These are phyloP conservation scores for Hydrolagus affinis DNA, from an alignment of 2,113 vertebrate species.

Conservation along the genomic window DNA sequence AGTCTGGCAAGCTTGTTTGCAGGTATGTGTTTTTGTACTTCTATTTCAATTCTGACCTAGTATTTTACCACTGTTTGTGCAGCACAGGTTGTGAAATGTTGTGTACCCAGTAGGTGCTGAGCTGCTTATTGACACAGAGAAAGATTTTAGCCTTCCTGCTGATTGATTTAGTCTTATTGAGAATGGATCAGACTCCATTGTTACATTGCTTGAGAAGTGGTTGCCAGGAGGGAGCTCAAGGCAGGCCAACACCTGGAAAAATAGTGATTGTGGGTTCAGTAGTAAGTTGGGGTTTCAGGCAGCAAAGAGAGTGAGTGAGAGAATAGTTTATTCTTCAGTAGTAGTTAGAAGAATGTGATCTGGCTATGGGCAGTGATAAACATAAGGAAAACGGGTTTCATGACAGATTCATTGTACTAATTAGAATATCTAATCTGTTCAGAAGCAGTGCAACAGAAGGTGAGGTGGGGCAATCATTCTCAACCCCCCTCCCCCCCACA, in stretches of 20 bases:
- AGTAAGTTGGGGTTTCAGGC: not conserved
- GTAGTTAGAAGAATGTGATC: not conserved
- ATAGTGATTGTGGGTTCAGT: not conserved
- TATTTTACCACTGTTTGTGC: not conserved
- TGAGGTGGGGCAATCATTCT: too few species aligned
- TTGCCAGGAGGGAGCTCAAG: not conserved
- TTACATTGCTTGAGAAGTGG: not conserved
- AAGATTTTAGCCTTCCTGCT: not conserved
- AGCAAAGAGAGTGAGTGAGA: not conserved
- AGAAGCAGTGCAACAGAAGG: too few species aligned
- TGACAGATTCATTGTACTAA: too few species aligned
- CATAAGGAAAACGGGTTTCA: too few species aligned
- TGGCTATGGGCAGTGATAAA: too few species aligned
- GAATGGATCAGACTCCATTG: not conserved
- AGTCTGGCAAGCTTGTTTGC: not conserved
- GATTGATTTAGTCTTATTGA: not conserved
- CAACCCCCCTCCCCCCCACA: too few species aligned
- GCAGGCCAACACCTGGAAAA: not conserved
- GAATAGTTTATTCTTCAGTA: not conserved
- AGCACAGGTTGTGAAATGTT: not conserved
- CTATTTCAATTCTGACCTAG: not conserved
- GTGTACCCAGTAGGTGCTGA: not conserved
- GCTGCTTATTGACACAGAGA: not conserved
- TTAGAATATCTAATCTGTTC: too few species aligned
- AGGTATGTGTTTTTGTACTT: not conserved